Evolutionary conservation across 2,113 vertebrate species (phyloP).

Genomic region (Chionodraco myersi): DNA sequence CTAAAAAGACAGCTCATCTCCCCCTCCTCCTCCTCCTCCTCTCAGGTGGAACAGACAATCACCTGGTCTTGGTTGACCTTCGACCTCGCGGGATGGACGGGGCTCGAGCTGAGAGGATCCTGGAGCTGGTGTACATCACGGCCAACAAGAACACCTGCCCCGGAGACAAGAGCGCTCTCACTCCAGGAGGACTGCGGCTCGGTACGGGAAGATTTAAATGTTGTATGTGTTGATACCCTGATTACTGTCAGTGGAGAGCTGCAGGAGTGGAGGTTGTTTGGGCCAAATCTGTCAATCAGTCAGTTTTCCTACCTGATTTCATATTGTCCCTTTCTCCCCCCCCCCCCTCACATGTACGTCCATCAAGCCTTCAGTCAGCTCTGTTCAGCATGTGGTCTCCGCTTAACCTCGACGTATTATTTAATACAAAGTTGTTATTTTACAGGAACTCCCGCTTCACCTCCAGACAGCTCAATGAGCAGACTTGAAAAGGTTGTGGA

Average conservation of each 20-base stretch:
- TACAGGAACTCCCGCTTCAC: constrained; percentile 91
- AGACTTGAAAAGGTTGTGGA: constrained; percentile 90
- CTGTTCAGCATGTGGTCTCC: constrained; percentile 24
- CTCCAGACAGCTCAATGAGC: constrained; percentile 90
- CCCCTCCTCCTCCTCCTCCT: neutral
- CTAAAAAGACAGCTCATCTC: neutral
- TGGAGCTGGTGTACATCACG: constrained; percentile 92
- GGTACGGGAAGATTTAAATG: constrained; percentile 74
- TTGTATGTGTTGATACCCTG: neutral
- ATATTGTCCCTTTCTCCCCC: constrained; percentile 21
- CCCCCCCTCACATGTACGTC: neutral
- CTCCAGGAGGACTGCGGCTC: constrained; percentile 89
- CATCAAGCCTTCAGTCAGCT: neutral
- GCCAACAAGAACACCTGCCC: constrained; percentile 96
- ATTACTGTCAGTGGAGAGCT: constrained; percentile 13
- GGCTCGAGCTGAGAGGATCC: constrained; percentile 88
- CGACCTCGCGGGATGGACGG: constrained; percentile 90
- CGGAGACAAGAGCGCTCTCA: constrained; percentile 90
- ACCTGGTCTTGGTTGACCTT: constrained; percentile 93
- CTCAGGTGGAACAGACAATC: constrained; percentile 93
- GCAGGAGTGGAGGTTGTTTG: constrained; percentile 17
- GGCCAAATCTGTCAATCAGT: constrained; percentile 32
- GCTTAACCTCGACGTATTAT: neutral
- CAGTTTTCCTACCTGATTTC: neutral
- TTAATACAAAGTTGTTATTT: neutral